Base-by-base conservation (phyloP, 1,140 invertebrate genomes). In the Lepidurus apus region DNA sequence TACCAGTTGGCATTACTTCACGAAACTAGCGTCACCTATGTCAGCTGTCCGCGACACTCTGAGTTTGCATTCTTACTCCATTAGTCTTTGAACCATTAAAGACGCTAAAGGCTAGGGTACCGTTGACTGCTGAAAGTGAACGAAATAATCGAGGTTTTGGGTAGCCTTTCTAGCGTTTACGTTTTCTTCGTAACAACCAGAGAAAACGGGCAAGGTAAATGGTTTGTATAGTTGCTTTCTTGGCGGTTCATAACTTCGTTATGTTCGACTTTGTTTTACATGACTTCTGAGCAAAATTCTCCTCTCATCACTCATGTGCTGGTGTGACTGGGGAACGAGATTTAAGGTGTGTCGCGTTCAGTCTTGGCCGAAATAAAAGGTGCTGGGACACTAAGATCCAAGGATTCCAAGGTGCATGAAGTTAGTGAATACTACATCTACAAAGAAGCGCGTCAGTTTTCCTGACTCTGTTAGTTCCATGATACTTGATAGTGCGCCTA, bases 181-280 rank as follows among this genome's bases (percentile, higher is more conserved):
- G 53, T 65, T 65, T 65, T n/a, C 53, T 65, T 65, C 53, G 9
- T 65, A 65, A 65, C 53, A 65, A n/a, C 53, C 53, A 10, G 17
- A 13, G 21, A 65, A 7, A 13, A 17, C 13, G 53, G 53, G 53
- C 53, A 65, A 65, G 53, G 53, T 65, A 65, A 65, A 65, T 65
- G 53, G 53, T 65, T 65, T 65, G 53, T 65, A 65, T 65, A 65
- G 53, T 65, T 65, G 53, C 53, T 65, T 65, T 47, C 21, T 65
- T 65, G 53, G 53, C 53, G 13, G 53, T 65, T 65, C 53, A 65
- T 65, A 65, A 65, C 53, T 21, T 65, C 53, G 53, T 65, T 65
- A 7, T 65, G n/a, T 65, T 65, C 53, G 53, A 65, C 53, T 8
- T 65, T 65, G 53, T 65, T 65, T 65, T 65, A 65, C 53, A 13